phyloP scores from a whole-genome alignment of 2,113 vertebrate genomes.

The Eubucco bourcierii region DNA sequence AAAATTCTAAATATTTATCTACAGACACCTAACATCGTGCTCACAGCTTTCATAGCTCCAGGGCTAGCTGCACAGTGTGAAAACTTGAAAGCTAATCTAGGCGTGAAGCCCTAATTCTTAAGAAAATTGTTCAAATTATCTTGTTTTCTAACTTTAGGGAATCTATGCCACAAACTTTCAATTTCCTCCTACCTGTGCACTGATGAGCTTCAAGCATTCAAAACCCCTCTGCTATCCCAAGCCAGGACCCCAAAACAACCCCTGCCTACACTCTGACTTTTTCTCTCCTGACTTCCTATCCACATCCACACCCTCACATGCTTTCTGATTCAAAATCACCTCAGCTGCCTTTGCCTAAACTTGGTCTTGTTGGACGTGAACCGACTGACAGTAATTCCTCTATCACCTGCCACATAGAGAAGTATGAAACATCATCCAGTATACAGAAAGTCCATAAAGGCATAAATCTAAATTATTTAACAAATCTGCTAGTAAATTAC shows the following conservation, averaged over 20 bases:
- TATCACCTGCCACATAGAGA: neutral
- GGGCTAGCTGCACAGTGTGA: neutral
- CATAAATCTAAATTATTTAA: neutral
- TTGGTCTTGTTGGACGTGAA: neutral
- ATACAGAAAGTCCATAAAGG: neutral
- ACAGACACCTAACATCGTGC: neutral
- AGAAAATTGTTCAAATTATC: neutral
- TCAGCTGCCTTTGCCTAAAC: neutral
- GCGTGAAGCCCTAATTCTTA: neutral
- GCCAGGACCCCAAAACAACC: neutral
- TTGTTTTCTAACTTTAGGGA: neutral
- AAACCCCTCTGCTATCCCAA: neutral
- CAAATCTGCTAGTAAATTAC: neutral
- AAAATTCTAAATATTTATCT: neutral
- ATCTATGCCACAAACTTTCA: neutral
- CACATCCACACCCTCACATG: rapidly evolving
- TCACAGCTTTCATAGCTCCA: neutral
- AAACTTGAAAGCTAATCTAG: neutral
- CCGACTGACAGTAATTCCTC: neutral
- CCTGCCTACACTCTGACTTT: neutral
- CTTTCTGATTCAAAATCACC: neutral
- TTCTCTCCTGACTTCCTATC: neutral
- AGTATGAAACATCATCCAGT: neutral
- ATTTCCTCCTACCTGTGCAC: neutral
- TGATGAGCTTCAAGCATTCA: neutral